Base-by-base conservation (phyloP, 2,888 invertebrate species). In the Rotaria magnacalcarata region DNA sequence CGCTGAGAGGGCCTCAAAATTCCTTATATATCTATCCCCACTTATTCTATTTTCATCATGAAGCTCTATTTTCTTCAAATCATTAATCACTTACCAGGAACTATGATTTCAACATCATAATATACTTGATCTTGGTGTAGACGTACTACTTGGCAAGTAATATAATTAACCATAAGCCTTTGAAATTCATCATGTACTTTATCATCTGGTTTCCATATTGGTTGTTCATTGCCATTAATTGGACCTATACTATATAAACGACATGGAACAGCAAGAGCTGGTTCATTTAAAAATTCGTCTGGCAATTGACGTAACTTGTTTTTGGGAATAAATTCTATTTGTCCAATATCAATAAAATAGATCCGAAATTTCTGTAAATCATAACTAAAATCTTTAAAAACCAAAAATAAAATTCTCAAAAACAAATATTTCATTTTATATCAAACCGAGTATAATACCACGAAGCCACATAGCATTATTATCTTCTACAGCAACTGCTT, bases 221-320 rank as follows among this genome's bases (percentile, higher is more conserved):
- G n/a, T 80, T 11, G 24, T 0, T 80, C n/a, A 47, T 43, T 80
- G 1, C 4, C 24, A 47, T 80, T 47, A 0, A 21, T 47, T 47
- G 80, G n/a, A 47, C n/a, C 21, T 0, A 80, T n/a, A 47, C 47
- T 10, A 80, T n/a, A 47, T 47, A 80, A 47, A 14, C 43, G 80
- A 80, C 80, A 80, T n/a, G 80, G 80, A n/a, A 80, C 47, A n/a
- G 47, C 80, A 47, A 80, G 47, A 14, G 80, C 80, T n/a, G 80
- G 80, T 80, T 80, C 24, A n/a, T 24, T 47, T 10, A 10, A 14
- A 80, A 80, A 47, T 11, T 80, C 80, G 10, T 80, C 47, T 80
- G 80, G 80, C 11, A 80, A n/a, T n/a, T 24, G 47, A n/a, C 80
- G 43, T 14, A 80, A 21, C 47, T 47, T 80, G 14, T 80, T 10